A percentile compares a stretch with the other conserved stretches of the same genome.
These are phyloP conservation scores for Neoitamus cyanurus DNA, from an alignment of 2,888 invertebrate genomes.

Conservation along the genomic window DNA sequence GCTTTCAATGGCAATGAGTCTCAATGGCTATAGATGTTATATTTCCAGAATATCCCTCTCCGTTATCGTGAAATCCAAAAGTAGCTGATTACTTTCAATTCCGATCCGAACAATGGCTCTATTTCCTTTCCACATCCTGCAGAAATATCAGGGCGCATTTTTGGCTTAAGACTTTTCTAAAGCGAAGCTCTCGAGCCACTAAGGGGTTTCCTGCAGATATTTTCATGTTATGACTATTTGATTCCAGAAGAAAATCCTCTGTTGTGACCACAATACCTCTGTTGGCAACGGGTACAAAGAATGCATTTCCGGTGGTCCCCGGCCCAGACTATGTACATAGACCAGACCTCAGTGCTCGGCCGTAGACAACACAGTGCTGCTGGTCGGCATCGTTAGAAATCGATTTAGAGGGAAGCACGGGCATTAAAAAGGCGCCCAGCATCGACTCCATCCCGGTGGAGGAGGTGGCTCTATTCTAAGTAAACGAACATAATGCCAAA, in stretches of 20 bases:
- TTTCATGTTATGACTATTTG: slow-evolving; percentile 1
- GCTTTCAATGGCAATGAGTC: too few species aligned
- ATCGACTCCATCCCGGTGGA: not conserved
- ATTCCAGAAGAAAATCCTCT: not conserved
- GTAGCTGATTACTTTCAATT: not conserved
- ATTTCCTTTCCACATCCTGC: not conserved
- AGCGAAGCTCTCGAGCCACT: not conserved
- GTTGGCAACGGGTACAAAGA: not conserved
- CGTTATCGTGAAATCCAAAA: not conserved
- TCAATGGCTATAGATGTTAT: not conserved
- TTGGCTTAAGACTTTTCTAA: not conserved
- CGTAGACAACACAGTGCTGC: not conserved
- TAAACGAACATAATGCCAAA: not conserved
- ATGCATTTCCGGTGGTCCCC: not conserved
- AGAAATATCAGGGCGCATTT: not conserved
- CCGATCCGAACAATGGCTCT: not conserved
- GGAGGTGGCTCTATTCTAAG: not conserved
- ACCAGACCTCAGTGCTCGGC: not conserved
- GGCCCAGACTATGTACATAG: not conserved
- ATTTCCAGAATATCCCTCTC: not conserved
- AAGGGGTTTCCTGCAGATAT: not conserved
- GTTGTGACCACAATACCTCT: not conserved
- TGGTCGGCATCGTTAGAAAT: not conserved
- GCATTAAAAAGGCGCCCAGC: not conserved
- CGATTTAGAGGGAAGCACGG: not conserved